Conservation (phyloP, 2,113 vertebrate species). For the Leptocoma aspasia region DNA sequence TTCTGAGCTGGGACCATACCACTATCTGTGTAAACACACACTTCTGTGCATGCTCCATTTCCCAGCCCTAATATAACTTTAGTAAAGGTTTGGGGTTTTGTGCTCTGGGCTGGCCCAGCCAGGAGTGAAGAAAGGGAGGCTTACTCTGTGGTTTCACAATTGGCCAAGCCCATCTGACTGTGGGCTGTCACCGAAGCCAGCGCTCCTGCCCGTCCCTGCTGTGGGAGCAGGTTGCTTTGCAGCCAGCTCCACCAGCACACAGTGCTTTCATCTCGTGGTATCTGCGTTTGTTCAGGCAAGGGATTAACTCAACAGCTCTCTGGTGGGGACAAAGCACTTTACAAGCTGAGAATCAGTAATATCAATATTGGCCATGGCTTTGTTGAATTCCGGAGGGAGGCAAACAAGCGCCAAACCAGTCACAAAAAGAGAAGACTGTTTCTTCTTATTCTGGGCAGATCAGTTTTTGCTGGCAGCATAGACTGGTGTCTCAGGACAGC, state of each 20-base stretch:
- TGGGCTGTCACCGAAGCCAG: not conserved
- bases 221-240: not conserved
- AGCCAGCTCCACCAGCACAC: not conserved
- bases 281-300: not conserved
- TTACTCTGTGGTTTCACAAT: constrained; percentile 12
- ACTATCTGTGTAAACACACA: not conserved
- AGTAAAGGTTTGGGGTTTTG: constrained; percentile 15
- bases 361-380: not conserved
- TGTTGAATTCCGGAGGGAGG: not conserved
- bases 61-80: not conserved
- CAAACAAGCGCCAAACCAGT: not conserved
- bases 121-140: constrained; percentile 27
- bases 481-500: not conserved
- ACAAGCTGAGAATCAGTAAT: not conserved
- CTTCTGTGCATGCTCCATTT: not conserved
- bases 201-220: not conserved
- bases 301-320: not conserved
- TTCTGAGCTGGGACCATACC: not conserved
- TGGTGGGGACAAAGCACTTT: not conserved
- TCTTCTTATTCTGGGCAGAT: not conserved
- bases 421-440: not conserved
- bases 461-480: not conserved
- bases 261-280: not conserved
- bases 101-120: not conserved
- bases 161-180: not conserved